Evolutionary conservation across 2,888 invertebrate genomes (phyloP).

Genomic region (Protophormia terraenovae): DNA sequence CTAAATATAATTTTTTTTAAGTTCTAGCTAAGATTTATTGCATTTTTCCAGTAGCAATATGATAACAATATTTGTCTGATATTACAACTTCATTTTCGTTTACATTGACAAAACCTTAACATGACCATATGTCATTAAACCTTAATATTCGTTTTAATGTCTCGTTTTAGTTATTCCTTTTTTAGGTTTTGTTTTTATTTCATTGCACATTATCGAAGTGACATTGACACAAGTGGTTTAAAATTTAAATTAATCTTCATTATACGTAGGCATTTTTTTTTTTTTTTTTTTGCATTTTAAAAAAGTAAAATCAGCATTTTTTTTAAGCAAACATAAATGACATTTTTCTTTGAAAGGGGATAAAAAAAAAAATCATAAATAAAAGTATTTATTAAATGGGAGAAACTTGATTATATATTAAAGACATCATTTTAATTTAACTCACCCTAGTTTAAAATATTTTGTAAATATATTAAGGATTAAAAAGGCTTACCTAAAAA

Average conservation of each 20-base stretch:
- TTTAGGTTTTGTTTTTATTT: too few species aligned
- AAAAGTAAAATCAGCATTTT: too few species aligned
- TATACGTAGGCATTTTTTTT: neutral
- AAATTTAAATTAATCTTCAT: conserved; percentile 9
- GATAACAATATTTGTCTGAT: neutral
- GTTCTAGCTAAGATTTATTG: too few species aligned
- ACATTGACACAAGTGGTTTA: conserved; percentile 5
- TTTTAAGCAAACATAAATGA: too few species aligned
- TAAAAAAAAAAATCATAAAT: too few species aligned
- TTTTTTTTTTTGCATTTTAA: too few species aligned
- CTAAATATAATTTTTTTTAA: too few species aligned
- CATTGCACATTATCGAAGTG: neutral
- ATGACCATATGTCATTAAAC: conserved; percentile 1
- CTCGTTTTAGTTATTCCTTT: neutral
- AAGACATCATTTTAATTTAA: neutral
- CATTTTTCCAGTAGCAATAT: too few species aligned
- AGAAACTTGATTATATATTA: too few species aligned
- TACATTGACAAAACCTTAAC: conserved; percentile 1
- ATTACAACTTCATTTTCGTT: neutral
- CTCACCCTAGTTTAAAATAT: neutral
- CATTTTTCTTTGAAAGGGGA: too few species aligned
- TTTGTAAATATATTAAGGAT: too few species aligned
- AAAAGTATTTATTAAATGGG: too few species aligned
- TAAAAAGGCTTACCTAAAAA: neutral
- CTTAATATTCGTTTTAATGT: neutral